These are phyloP conservation scores for Agonopterix alstromeriana DNA, from an alignment of 2,888 invertebrate species.

Conservation along the genomic window DNA sequence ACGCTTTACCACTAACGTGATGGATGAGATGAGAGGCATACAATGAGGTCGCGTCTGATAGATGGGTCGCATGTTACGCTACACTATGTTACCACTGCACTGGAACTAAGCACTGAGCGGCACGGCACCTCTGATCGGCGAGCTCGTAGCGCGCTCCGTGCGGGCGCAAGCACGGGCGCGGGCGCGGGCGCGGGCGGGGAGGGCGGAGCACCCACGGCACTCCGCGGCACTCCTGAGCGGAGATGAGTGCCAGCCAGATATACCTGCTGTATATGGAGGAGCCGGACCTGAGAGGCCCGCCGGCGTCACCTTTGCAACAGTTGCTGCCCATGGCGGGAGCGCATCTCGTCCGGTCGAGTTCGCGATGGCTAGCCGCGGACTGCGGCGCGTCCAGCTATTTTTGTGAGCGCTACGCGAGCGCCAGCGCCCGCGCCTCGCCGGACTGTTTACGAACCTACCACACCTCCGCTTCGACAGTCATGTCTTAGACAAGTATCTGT, in stretches of 20 bases:
- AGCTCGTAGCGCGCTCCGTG: slow-evolving; percentile 30
- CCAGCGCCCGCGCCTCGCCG: slow-evolving; percentile 15
- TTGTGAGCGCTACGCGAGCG: slow-evolving; percentile 51
- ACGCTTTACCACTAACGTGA: too few relatives aligned
- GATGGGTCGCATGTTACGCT: background rate
- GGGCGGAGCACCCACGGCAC: slow-evolving; percentile 54
- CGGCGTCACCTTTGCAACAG: slow-evolving; percentile 77
- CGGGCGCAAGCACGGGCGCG: too few relatives aligned
- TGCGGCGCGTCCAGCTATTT: slow-evolving; percentile 53
- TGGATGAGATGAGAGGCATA: background rate
- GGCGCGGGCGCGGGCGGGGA: slow-evolving; percentile 8
- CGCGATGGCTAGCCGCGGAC: slow-evolving; percentile 56
- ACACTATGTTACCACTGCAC: slow-evolving; percentile 14
- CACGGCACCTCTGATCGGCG: slow-evolving; percentile 21
- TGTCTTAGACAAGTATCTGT: too few relatives aligned
- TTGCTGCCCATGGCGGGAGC: slow-evolving; percentile 75
- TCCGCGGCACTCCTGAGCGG: slow-evolving; percentile 47
- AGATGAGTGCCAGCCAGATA: slow-evolving; percentile 51
- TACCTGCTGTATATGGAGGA: slow-evolving; percentile 74
- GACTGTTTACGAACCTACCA: too few relatives aligned
- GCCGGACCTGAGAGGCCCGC: slow-evolving; percentile 53
- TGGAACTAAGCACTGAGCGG: slow-evolving; percentile 2
- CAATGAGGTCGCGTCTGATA: background rate
- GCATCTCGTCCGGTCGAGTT: slow-evolving; percentile 47
- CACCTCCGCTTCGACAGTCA: too few relatives aligned